These are phyloP conservation scores for Chionoecetes opilio DNA, from an alignment of 1,140 invertebrate species.

Conservation along the genomic window DNA sequence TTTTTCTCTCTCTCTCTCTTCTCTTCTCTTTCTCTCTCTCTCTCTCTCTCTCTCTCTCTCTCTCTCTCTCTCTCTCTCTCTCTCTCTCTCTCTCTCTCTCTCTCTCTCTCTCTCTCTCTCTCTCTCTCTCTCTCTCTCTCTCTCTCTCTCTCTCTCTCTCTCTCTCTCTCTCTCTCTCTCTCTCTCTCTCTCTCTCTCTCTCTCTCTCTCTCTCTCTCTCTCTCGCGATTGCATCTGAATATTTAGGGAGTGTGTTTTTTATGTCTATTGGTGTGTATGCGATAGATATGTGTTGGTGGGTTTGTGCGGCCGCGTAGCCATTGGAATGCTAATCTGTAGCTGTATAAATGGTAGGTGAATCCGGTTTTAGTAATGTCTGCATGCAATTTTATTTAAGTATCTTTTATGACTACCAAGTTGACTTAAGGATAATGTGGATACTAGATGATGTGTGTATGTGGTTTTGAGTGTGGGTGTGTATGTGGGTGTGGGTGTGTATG, in stretches of 20 bases:
- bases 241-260: not conserved
- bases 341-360: too few species aligned
- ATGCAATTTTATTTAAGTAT: too few species aligned
- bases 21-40: not conserved
- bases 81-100: not conserved
- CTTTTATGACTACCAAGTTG: not conserved
- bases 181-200: constrained; percentile 62
- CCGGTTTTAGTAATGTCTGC: too few species aligned
- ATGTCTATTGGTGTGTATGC: not conserved
- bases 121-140: constrained; percentile 34
- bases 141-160: not conserved
- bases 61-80: not conserved
- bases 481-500: not conserved
- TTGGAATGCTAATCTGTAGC: not conserved
- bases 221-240: too few species aligned
- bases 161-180: constrained; percentile 50
- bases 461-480: not conserved
- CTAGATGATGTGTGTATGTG: not conserved
- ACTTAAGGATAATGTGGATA: not conserved
- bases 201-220: constrained; percentile 62
- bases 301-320: not conserved
- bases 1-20: not conserved
- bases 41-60: not conserved
- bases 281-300: not conserved
- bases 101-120: not conserved